phyloP scores from a whole-genome alignment of 1,140 invertebrate genomes.

The Tetragonula clypearis region DNA sequence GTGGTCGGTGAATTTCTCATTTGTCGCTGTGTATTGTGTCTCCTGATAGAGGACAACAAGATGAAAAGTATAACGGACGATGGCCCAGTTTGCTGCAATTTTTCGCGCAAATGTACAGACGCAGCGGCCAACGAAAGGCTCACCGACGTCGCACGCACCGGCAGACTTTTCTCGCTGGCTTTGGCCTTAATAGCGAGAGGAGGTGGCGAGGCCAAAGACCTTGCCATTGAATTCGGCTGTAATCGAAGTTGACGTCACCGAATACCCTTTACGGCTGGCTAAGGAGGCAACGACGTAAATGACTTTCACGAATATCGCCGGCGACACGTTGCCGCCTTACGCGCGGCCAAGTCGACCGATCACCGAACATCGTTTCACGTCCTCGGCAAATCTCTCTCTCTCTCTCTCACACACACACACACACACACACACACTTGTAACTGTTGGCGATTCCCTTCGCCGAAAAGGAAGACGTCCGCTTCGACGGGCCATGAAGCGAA shows the following conservation, averaged over 20 bases:
- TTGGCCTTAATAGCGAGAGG: slow-evolving; percentile 60
- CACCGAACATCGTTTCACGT: slow-evolving; percentile 27
- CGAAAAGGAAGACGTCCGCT: background rate
- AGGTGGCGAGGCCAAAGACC: slow-evolving; percentile 62
- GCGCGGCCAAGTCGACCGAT: background rate
- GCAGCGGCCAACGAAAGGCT: background rate
- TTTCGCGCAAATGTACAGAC: background rate
- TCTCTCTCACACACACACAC: background rate
- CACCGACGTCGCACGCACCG: background rate
- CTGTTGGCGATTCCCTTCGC: slow-evolving; percentile 3
- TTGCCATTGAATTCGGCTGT: slow-evolving; percentile 62
- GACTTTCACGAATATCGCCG: slow-evolving; percentile 57
- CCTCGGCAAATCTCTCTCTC: background rate
- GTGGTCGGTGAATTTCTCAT: background rate
- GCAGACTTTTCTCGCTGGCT: slow-evolving; percentile 37
- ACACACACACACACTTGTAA: too few species aligned
- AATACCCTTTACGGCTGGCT: slow-evolving; percentile 25
- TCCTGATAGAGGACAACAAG: background rate
- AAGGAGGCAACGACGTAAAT: slow-evolving; percentile 52
- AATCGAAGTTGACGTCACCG: slow-evolving; percentile 63
- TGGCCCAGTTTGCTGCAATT: background rate
- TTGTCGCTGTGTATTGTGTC: background rate
- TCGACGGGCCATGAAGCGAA: slow-evolving; percentile 43
- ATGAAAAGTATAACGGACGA: background rate
- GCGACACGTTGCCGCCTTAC: slow-evolving; percentile 46